Evolutionary conservation across 53 echinoderm and acorn worm genomes (phyloP), one percentile per base, ranked within the genome.

Genomic region (Hippasteria phrygiana): DNA sequence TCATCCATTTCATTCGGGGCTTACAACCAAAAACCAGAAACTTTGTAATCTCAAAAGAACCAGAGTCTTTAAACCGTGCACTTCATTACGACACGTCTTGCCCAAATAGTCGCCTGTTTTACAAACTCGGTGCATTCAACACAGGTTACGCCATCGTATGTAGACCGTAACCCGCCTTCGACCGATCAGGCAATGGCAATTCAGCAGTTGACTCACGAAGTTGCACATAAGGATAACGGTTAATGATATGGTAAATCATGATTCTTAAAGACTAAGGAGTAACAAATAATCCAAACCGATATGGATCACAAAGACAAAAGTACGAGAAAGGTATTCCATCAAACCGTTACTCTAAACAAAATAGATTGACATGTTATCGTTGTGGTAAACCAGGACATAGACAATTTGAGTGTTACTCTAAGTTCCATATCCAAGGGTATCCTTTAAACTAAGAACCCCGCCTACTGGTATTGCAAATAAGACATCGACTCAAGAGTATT

Each of bases 31-130:
- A 34, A 77, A 54, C 22, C 24, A 32, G 28, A 24, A 55, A 54
- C 34, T 77, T 55, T 5, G 78, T 77, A 2, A 77, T 55, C 24
- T 77, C 78, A 1, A 77, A 77, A 55, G 78, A 77, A 55, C 78
- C 78, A 1, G 78, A 77, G 36, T 77, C 55, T 35, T 55, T 77
- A 34, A 55, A 77, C n/a, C 78, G 78, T 77, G 78, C 54, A 77
- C 55, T 77, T 34, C 78, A 55, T 77, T 46, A n/a, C 14, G 2
- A 46, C 46, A 29, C 74, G 74, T 74, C 47, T 77, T 54, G 78
- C 55, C 12, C 33, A 77, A 54, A 55, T 77, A 31, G 55, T 36
- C 78, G 11, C 54, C 78, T 12, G 42, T 20, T 18, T 22, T 2
- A 17, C 72, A 16, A 22, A 4, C 69, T 40, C 65, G 34, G 72